phyloP scores from a whole-genome alignment of 2,113 vertebrate genomes.

The Apteryx owenii region DNA sequence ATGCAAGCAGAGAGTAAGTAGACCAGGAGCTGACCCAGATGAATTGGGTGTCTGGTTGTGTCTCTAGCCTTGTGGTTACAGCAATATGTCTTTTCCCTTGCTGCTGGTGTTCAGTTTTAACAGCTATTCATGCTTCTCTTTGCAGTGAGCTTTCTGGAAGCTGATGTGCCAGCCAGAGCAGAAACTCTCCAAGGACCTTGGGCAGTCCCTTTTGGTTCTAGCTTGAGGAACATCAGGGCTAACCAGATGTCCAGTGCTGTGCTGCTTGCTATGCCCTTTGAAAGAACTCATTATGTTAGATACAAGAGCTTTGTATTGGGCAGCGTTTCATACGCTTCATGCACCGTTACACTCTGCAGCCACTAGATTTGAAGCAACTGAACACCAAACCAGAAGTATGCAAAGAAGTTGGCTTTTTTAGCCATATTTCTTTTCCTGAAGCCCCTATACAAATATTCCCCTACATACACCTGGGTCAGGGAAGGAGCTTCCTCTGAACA shows the following conservation, averaged over 20 bases:
- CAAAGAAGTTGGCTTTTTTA: background rate
- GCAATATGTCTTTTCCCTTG: background rate
- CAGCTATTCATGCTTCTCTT: background rate
- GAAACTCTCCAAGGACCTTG: background rate
- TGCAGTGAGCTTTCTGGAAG: background rate
- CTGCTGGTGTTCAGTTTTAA: background rate
- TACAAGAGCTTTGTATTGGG: accelerated
- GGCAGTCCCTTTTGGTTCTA: background rate
- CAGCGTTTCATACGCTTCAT: accelerated
- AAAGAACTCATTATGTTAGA: accelerated
- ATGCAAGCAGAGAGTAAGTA: background rate
- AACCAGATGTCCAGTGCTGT: background rate
- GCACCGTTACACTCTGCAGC: accelerated
- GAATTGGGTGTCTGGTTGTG: background rate
- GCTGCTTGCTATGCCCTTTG: accelerated
- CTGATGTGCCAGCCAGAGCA: background rate
- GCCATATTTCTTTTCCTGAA: accelerated
- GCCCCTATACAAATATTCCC: accelerated
- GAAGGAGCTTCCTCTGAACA: background rate
- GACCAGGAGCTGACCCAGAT: background rate
- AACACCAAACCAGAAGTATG: accelerated
- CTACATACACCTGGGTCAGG: background rate
- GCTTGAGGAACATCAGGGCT: background rate
- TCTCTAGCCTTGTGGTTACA: background rate
- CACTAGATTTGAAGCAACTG: background rate